These are phyloP conservation scores for Drepana falcataria DNA, from an alignment of 2,888 invertebrate genomes.

Conservation along the genomic window DNA sequence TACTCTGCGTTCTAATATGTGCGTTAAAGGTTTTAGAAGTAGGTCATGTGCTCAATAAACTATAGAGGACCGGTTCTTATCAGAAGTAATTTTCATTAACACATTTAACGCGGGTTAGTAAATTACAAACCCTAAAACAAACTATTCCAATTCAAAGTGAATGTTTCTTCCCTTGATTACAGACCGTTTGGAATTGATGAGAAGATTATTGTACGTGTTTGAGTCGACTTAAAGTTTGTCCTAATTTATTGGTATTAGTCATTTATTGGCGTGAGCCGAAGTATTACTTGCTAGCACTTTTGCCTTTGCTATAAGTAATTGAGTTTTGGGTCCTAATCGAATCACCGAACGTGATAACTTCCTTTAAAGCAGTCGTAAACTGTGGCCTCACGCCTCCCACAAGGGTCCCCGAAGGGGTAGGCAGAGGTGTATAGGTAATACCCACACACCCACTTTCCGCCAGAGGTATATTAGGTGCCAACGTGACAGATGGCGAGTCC, in stretches of 20 bases:
- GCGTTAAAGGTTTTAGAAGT: background rate
- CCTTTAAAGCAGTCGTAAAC: background rate
- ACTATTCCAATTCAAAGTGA: constrained; percentile 51
- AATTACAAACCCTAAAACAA: constrained; percentile 34
- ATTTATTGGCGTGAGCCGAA: constrained; percentile 7
- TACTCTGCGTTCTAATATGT: background rate
- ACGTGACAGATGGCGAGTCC: no score
- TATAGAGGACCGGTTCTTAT: constrained; percentile 33
- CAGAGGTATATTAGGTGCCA: no score
- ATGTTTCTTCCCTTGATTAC: constrained; percentile 46
- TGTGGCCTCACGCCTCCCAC: background rate
- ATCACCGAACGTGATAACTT: constrained; percentile 2
- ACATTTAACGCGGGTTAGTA: constrained; percentile 37
- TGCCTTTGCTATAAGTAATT: constrained; percentile 5
- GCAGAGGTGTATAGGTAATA: no score
- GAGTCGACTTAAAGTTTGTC: constrained; percentile 18
- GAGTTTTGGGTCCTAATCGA: constrained; percentile 7
- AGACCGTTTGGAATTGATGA: constrained; percentile 29
- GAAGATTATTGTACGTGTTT: constrained; percentile 25
- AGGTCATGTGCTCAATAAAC: constrained; percentile 30
- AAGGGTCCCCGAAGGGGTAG: no score
- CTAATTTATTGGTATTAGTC: constrained; percentile 9
- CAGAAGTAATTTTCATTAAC: constrained; percentile 44
- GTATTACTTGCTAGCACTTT: constrained; percentile 3
- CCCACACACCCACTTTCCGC: no score